A percentile compares a stretch with the other conserved stretches of the same genome.
phyloP scores from a whole-genome alignment of 2,797 vertebrate genomes.

The Pelobates cultripes region DNA sequence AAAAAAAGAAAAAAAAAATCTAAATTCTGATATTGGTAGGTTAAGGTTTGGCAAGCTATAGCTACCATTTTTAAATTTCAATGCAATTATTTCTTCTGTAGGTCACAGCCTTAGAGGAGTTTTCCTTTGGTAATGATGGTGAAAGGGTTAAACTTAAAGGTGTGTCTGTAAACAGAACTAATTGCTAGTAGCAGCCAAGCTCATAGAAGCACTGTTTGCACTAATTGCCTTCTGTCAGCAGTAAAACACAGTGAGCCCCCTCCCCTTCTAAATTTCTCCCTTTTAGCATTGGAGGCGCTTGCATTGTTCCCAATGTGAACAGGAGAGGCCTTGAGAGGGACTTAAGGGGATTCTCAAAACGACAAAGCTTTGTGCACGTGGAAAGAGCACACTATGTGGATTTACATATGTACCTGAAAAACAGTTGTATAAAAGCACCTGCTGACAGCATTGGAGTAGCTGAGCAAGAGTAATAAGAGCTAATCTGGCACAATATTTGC shows the following conservation, averaged over 20 bases:
- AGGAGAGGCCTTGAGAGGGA: not conserved
- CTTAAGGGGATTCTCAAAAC: not conserved
- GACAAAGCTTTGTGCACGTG: not conserved
- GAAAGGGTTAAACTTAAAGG: rapidly evolving
- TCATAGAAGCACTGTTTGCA: slow-evolving; percentile 2
- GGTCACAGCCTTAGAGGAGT: too few species aligned
- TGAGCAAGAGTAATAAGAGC: not conserved
- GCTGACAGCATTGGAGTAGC: not conserved
- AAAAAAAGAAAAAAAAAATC: too few species aligned
- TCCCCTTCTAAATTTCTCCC: not conserved
- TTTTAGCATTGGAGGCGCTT: not conserved
- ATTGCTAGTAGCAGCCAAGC: not conserved
- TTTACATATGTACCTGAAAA: not conserved
- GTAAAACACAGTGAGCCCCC: not conserved
- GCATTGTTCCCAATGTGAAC: not conserved
- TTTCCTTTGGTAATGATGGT: slow-evolving; percentile 8
- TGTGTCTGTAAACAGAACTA: not conserved
- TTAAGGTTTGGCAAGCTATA: too few species aligned
- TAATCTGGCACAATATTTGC: not conserved
- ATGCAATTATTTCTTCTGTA: too few species aligned
- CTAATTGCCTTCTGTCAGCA: slow-evolving; percentile 18
- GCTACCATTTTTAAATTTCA: too few species aligned
- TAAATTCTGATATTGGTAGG: too few species aligned
- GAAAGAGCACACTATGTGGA: not conserved
- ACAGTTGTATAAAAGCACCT: too few species aligned